Conservation (phyloP, 1,140 invertebrate genomes). For the Eufriesea mexicana region DNA sequence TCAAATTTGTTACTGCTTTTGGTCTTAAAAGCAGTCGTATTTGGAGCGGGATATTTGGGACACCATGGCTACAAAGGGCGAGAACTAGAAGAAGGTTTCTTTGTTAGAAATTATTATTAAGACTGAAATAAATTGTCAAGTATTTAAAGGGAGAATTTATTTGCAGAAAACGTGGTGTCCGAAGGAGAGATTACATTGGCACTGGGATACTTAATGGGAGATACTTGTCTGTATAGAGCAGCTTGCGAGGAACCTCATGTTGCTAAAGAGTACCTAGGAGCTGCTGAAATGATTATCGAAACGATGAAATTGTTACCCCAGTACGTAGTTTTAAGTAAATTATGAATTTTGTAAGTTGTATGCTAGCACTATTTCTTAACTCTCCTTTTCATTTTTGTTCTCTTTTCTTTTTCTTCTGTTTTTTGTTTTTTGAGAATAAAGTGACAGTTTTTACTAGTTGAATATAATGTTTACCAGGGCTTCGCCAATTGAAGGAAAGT, state of each 20-base stretch:
- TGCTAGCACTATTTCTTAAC: no score
- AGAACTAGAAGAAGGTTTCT: conserved; percentile 73
- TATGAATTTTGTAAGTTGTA: conserved; percentile 23
- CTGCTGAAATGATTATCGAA: conserved; percentile 88
- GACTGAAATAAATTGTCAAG: not conserved
- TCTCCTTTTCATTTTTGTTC: conserved; percentile 20
- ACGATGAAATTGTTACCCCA: conserved; percentile 87
- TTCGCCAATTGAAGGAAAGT: conserved; percentile 70
- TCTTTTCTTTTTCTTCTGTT: not conserved
- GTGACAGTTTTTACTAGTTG: conserved; percentile 6
- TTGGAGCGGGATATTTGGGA: conserved; percentile 90
- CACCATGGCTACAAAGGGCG: conserved; percentile 77
- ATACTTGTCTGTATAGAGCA: conserved; percentile 89
- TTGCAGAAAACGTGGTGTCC: conserved; percentile 80
- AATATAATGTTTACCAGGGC: conserved; percentile 50
- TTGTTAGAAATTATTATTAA: not conserved
- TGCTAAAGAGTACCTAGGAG: conserved; percentile 88
- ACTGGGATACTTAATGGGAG: conserved; percentile 87
- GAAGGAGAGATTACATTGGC: conserved; percentile 87
- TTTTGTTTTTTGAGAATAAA: no score
- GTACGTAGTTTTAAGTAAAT: conserved; percentile 79
- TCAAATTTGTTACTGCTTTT: conserved; percentile 91
- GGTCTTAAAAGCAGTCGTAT: conserved; percentile 90
- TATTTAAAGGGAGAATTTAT: not conserved
- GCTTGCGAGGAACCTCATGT: conserved; percentile 89